Evolutionary conservation across 2,888 invertebrate species (phyloP).

Genomic region (Choreutis nemorana): DNA sequence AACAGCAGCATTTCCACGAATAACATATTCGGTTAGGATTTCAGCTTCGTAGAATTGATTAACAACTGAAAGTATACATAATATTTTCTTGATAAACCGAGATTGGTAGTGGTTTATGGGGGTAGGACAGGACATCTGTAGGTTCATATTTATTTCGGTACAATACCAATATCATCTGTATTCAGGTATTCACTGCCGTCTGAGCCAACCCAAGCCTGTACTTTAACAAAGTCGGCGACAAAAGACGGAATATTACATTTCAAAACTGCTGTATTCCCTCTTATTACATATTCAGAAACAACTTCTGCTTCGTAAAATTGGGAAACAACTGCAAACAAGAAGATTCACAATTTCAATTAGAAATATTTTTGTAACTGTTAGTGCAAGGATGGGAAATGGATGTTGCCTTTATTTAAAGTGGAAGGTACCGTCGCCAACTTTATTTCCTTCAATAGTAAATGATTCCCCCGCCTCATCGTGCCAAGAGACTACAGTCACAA

Average conservation of each 20-base stretch:
- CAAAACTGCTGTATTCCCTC: slow-evolving; percentile 85
- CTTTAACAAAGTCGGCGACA: slow-evolving; percentile 90
- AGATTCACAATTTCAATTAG: no score
- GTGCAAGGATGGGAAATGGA: slow-evolving; percentile 2
- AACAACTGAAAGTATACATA: slow-evolving; percentile 66
- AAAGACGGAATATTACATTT: slow-evolving; percentile 92
- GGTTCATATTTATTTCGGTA: slow-evolving; percentile 11
- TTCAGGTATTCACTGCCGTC: slow-evolving; percentile 75
- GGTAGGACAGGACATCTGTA: slow-evolving; percentile 6
- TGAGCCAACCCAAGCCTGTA: slow-evolving; percentile 80
- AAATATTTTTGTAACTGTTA: no score
- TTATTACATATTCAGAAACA: slow-evolving; percentile 88
- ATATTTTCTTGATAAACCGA: background rate
- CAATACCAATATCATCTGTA: slow-evolving; percentile 76
- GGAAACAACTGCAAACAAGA: slow-evolving; percentile 78
- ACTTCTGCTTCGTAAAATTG: slow-evolving; percentile 90
- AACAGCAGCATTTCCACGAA: slow-evolving; percentile 87
- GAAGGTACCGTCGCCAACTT: slow-evolving; percentile 40
- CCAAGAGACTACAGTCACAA: slow-evolving; percentile 88
- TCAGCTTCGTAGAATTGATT: slow-evolving; percentile 91
- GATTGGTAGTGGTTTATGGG: no score
- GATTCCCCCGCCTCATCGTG: slow-evolving; percentile 78
- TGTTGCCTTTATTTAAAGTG: no score
- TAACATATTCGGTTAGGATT: slow-evolving; percentile 89
- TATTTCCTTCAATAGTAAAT: slow-evolving; percentile 33